Evolutionary conservation across 2,797 vertebrate species (phyloP).

Genomic region (Poeciliopsis gracilis): DNA sequence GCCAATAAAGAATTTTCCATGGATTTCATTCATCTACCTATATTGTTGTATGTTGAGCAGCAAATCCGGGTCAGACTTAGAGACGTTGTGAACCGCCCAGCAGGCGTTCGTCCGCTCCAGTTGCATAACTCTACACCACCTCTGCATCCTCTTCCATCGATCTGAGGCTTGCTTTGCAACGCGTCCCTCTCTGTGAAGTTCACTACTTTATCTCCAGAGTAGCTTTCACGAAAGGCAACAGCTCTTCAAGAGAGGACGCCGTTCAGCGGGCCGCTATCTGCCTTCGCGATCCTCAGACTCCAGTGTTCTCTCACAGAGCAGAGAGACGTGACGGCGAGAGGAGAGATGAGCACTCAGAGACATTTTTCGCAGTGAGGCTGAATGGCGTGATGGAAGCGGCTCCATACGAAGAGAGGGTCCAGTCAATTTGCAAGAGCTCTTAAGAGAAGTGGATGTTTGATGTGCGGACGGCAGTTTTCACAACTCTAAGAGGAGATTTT

Average conservation of each 20-base stretch:
- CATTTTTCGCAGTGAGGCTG: conserved; percentile 29
- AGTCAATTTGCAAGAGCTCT: conserved; percentile 30
- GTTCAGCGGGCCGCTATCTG: not conserved
- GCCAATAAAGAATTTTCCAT: not conserved
- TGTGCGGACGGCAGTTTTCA: conserved; percentile 17
- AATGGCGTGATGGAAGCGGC: conserved; percentile 35
- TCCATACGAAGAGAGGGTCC: conserved; percentile 19
- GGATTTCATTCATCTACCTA: not conserved
- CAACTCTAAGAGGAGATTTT: conserved; percentile 19
- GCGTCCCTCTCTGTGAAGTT: conserved; percentile 2
- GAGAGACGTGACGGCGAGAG: conserved; percentile 21
- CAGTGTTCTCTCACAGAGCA: not conserved
- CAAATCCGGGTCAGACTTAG: not conserved
- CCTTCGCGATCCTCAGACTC: conserved; percentile 12
- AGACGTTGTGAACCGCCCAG: not conserved
- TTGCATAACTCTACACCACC: not conserved
- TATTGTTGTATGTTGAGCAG: too few relatives aligned
- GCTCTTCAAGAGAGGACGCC: not conserved
- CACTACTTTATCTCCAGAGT: conserved; percentile 3
- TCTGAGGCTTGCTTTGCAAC: not conserved
- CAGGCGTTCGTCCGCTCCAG: not conserved
- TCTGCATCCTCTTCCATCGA: not conserved
- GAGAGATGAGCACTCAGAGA: conserved; percentile 33
- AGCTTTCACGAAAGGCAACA: conserved; percentile 14
- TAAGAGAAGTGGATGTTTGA: conserved; percentile 29